Conservation (phyloP, 2,888 invertebrate genomes). For the Oligia strigilis region DNA sequence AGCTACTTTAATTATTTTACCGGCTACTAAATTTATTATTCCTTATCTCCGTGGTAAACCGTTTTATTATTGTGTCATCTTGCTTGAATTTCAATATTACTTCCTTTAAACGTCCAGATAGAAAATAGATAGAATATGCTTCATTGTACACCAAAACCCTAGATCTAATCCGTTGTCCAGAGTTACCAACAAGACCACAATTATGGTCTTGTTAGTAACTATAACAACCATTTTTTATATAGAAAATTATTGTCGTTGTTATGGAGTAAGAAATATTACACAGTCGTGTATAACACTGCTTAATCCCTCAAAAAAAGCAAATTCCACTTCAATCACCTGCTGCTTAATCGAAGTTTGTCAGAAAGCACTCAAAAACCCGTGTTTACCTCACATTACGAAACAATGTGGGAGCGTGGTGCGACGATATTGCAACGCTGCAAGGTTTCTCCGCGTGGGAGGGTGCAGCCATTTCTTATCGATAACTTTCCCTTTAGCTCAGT, state of each 20-base stretch:
- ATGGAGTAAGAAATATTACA: neutral
- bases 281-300: neutral
- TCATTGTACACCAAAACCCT: neutral
- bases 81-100: neutral
- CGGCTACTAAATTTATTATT: too few relatives aligned
- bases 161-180: neutral
- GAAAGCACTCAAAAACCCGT: slow-evolving; percentile 44
- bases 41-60: neutral
- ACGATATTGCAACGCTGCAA: slow-evolving; percentile 68
- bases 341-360: slow-evolving; percentile 26
- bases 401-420: slow-evolving; percentile 64
- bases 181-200: too few relatives aligned
- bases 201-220: too few relatives aligned
- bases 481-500: slow-evolving; percentile 72
- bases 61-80: neutral
- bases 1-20: neutral
- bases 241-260: neutral
- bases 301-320: slow-evolving; percentile 24
- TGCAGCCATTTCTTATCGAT: slow-evolving; percentile 69
- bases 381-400: slow-evolving; percentile 60
- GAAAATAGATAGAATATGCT: neutral
- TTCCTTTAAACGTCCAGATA: neutral
- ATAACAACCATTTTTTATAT: too few relatives aligned
- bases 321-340: slow-evolving; percentile 17
- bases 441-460: slow-evolving; percentile 77